Percentiles rank a stretch among this genome's conserved stretches.
Conservation (phyloP, 1,140 invertebrate species). For the Oncopodura yosiiana region DNA sequence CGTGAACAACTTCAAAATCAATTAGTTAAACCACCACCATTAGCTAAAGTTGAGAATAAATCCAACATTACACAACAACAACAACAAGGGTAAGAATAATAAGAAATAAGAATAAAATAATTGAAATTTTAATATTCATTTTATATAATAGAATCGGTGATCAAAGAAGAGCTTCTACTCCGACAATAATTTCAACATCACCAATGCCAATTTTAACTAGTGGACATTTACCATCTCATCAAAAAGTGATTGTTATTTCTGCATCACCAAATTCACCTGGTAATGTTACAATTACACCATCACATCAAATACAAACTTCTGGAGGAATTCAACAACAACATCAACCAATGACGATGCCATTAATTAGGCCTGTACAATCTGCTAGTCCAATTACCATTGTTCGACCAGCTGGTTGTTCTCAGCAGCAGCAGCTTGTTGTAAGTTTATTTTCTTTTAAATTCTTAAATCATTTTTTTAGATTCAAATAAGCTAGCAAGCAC, state of each 20-base stretch:
- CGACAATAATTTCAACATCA: constrained; percentile 24
- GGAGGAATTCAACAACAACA: constrained; percentile 11
- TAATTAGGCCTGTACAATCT: constrained; percentile 26
- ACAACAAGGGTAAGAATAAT: constrained; percentile 8
- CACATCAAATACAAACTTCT: neutral
- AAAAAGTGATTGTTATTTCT: constrained; percentile 30
- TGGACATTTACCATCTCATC: constrained; percentile 20
- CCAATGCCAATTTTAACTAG: constrained; percentile 15
- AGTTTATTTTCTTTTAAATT: neutral
- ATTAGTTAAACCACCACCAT: constrained; percentile 66
- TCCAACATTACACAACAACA: constrained; percentile 1
- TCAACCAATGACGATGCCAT: constrained; percentile 13
- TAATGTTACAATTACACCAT: constrained; percentile 15
- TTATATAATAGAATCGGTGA: neutral
- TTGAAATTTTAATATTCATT: neutral
- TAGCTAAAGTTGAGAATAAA: constrained; percentile 36
- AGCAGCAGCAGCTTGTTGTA: constrained; percentile 16
- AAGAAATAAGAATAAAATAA: neutral
- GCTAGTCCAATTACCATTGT: constrained; percentile 21
- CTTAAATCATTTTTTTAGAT: constrained; percentile 1
- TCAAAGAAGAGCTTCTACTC: constrained; percentile 25
- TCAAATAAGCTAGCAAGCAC: too few species aligned
- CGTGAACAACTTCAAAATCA: constrained; percentile 74
- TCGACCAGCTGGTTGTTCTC: constrained; percentile 1
- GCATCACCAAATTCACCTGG: constrained; percentile 1